Conservation (phyloP, 23 tunicate species). For the Halocynthia aurantium region DNA sequence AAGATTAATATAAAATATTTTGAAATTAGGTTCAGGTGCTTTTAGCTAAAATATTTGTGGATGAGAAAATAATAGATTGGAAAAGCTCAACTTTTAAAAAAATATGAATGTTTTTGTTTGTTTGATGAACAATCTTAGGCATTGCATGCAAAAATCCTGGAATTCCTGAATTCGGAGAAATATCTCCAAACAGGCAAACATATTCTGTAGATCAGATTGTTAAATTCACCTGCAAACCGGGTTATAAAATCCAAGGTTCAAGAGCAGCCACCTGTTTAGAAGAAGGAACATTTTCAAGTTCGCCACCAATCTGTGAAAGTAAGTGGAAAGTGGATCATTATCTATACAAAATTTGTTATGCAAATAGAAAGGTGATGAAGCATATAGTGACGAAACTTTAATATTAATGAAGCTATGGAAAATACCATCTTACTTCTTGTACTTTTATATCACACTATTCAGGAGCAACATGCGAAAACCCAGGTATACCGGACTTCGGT, state of each 20-base stretch:
- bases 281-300: conserved; percentile 35
- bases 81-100: too few relatives aligned
- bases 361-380: too few relatives aligned
- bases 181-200: conserved; percentile 7
- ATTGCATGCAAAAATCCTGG: conserved; percentile 16
- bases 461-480: conserved; percentile 12
- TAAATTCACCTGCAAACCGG: conserved; percentile 14
- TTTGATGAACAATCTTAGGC: background rate
- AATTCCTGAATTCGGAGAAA: conserved; percentile 1
- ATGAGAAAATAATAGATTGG: too few relatives aligned
- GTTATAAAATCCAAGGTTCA: conserved; percentile 18
- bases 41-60: too few relatives aligned
- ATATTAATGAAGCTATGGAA: too few relatives aligned
- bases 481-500: conserved; percentile 5
- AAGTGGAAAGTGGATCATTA: background rate
- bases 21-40: too few relatives aligned
- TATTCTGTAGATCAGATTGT: conserved; percentile 13
- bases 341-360: too few relatives aligned
- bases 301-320: conserved; percentile 35
- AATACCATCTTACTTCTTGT: too few relatives aligned
- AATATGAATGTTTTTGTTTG: too few relatives aligned
- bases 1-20: background rate
- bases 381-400: too few relatives aligned
- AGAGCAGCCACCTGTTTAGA: conserved; percentile 3
- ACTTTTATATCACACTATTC: background rate